Base-by-base conservation (phyloP, 2,113 vertebrate genomes). In the Spilogale gracilis region DNA sequence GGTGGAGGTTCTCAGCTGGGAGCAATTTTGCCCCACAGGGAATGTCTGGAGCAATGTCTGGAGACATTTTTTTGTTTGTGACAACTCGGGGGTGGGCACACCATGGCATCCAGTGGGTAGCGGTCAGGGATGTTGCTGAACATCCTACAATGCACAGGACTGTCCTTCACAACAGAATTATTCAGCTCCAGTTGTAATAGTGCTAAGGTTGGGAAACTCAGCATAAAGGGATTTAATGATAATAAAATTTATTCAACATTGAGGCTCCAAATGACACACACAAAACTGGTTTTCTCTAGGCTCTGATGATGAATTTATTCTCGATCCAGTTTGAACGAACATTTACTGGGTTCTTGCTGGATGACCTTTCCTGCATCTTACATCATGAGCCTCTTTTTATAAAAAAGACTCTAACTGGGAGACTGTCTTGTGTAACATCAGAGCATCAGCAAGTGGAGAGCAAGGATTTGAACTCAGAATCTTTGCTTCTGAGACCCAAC, bases 401-500 rank as follows among this genome's bases (percentile, higher is more conserved):
- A 38, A 52, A 5, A 23, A 38, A 30, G 50, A 74, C 32, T 11
- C 1, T 16, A 58, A 5, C 23, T 23, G 21, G 54, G 74, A 67
- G 45, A 78, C 23, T 32, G 30, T 27, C 54, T 54, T n/a, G 60
- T 20, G 11, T 79, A 2, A 14, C 0, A 0, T 54, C 3, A n/a
- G 14, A 11, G 25, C 1, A 0, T 20, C 14, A 9, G 71, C 0
- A 6, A 43, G 50, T 7, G 71, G 18, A 1, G 23, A 50, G 54
- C 4, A 13, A 73, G 27, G 38, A 30, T 58, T 8, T 38, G 23
- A 45, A 30, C 67, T 52, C 91, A 45, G 80, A 45, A 27, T 16
- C 65, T 67, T 56, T 56, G 50, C 14, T 18, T 32, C 30, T 0
- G 1, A 38, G 6, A 3, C 20, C 8, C 0, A 0, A 32, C 38